phyloP scores from a whole-genome alignment of 2,113 vertebrate species.

The Meleagris gallopavo region DNA sequence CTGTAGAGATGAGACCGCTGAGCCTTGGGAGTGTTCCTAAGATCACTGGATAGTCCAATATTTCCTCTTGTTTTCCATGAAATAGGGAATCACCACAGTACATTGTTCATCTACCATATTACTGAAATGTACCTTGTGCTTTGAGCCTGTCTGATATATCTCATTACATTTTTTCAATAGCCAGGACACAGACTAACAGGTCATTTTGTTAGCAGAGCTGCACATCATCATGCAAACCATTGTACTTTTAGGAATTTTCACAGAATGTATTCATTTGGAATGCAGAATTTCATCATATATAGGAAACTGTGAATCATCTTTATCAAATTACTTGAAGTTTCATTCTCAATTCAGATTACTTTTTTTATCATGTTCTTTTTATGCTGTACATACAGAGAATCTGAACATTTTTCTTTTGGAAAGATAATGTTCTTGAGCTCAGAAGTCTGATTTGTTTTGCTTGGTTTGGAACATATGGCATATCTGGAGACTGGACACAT shows the following conservation, averaged over 20 bases:
- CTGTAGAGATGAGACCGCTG: background rate
- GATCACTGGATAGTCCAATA: background rate
- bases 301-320: background rate
- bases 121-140: background rate
- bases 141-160: background rate
- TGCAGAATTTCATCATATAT: background rate
- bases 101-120: background rate
- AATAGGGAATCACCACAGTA: background rate
- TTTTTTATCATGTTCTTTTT: background rate
- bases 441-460: background rate
- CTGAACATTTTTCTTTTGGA: background rate
- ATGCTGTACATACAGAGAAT: background rate
- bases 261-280: background rate
- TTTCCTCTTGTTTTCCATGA: background rate
- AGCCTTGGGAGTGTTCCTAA: background rate
- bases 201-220: background rate
- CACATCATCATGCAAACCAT: background rate
- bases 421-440: background rate
- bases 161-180: background rate
- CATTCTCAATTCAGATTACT: background rate
- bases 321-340: background rate
- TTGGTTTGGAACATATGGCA: fast-evolving
- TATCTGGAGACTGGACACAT: background rate
- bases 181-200: background rate
- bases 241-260: background rate